Percentiles rank a stretch among this genome's conserved stretches.
These are phyloP conservation scores for Drosophila dunni DNA, from an alignment of 1,140 invertebrate genomes.

Conservation along the genomic window DNA sequence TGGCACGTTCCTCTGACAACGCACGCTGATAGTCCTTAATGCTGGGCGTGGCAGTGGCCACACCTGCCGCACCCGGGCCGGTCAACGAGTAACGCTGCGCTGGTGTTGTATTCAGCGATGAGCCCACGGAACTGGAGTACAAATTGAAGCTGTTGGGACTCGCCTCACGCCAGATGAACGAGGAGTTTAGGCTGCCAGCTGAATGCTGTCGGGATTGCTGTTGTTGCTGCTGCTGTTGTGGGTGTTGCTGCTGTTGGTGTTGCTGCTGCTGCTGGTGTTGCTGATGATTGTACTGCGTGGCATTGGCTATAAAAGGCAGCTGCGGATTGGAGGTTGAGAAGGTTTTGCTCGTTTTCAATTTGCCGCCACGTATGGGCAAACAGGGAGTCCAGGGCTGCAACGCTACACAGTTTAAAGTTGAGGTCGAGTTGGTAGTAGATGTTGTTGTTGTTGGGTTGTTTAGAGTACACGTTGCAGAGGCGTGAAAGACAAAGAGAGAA, in stretches of 20 bases:
- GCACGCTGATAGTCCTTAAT: conserved; percentile 79
- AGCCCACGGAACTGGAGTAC: conserved; percentile 81
- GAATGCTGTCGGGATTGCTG: conserved; percentile 62
- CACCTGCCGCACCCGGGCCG: conserved; percentile 19
- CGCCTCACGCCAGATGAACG: conserved; percentile 84
- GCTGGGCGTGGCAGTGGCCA: conserved; percentile 15
- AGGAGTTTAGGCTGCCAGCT: conserved; percentile 81
- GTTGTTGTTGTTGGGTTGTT: conserved; percentile 27
- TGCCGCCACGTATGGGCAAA: conserved; percentile 83
- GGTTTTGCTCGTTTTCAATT: conserved; percentile 84
- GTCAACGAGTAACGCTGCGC: conserved; percentile 71
- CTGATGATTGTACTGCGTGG: conserved; percentile 39
- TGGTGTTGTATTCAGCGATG: conserved; percentile 61
- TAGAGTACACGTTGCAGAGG: conserved; percentile 43
- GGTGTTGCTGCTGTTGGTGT: conserved; percentile 19
- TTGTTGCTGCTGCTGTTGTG: conserved; percentile 29
- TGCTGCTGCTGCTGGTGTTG: conserved; percentile 46
- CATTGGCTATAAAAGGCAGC: conserved; percentile 75
- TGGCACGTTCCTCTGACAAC: conserved; percentile 78
- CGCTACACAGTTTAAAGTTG: conserved; percentile 62
- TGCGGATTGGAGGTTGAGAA: conserved; percentile 84
- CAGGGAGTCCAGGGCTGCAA: conserved; percentile 84
- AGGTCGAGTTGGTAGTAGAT: conserved; percentile 1
- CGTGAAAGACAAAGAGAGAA: conserved; percentile 76
- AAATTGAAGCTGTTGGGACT: conserved; percentile 84